Base-by-base conservation (phyloP, 2,113 vertebrate species). In the Gasterosteus aculeatus region DNA sequence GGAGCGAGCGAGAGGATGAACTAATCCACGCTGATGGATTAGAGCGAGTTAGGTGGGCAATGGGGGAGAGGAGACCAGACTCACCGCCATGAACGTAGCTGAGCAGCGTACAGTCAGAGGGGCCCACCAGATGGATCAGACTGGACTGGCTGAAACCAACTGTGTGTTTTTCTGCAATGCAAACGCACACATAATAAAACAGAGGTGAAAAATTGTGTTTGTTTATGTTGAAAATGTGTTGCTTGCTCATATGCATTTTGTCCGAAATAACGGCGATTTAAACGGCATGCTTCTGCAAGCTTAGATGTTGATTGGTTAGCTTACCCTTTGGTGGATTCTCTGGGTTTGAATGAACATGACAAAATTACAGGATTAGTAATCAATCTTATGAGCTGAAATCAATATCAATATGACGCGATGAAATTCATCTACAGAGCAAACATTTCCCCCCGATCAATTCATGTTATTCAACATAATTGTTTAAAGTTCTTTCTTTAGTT, bases 91-190 rank as follows among this genome's bases (percentile, higher is more conserved):
- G 95, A 56, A 98, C 96, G 0, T 96, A 98, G 80, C 95, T 94
- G 2, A 95, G 95, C 44, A 98, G 90, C 0, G 96, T 97, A 91
- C 97, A 99, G 91, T 99, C 98, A 0, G 96, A 97, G 0, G 97
- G 97, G 3, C 97, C 96, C 91, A 99, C 94, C 88, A 99, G 88
- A 82, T 99, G 97, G 89, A 99, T 99, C 92, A 99, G 87, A 89
- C 94, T 99, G 77, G 96, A 98, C 91, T 99, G 98, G 92, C 98
- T 99, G 88, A 95, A 97, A 82, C 94, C 95, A 22, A 99, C 95
- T 0, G 96, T 97, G 89, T 95, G 94, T 0, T 89, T 94, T 68
- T 98, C 97, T 99, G 90, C 18, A 89, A 77, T 38, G n/a, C 22
- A 86, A 64, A 38, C 35, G 7, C 18, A 19, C 11, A 64, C 16